These are phyloP conservation scores for Cydia pomonella DNA, from an alignment of 1,140 invertebrate species.

Conservation along the genomic window DNA sequence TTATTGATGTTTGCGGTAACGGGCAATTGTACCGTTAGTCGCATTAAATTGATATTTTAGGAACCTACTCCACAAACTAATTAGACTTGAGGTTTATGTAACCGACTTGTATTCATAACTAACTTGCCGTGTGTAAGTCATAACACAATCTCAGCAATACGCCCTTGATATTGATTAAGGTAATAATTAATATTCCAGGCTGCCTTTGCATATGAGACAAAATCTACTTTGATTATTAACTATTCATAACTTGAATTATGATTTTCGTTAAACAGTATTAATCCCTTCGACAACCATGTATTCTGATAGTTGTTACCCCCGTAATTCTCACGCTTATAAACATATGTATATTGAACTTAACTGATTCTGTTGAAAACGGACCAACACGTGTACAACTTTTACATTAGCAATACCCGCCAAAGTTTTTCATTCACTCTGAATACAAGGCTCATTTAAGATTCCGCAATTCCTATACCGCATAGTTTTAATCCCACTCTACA, in stretches of 20 bases:
- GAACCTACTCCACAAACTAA: conserved; percentile 70
- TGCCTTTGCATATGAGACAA: conserved; percentile 19
- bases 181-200: conserved; percentile 50
- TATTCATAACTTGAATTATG: neutral
- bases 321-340: neutral
- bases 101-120: conserved; percentile 73
- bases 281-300: neutral
- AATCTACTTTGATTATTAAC: conserved; percentile 21
- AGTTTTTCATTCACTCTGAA: too few relatives aligned
- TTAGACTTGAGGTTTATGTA: conserved; percentile 76
- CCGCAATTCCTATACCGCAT: neutral
- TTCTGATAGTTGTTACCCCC: neutral
- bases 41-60: conserved; percentile 78
- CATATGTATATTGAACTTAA: too few relatives aligned
- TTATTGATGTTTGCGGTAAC: conserved; percentile 65
- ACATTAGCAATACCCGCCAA: too few relatives aligned
- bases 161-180: conserved; percentile 47
- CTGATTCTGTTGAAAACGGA: neutral
- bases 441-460: neutral
- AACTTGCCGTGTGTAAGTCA: conserved; percentile 60
- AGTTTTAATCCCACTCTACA: conserved; percentile 1
- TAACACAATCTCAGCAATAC: conserved; percentile 57
- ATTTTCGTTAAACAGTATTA: neutral
- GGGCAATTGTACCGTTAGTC: conserved; percentile 58
- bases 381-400: too few relatives aligned